phyloP scores from a whole-genome alignment of 2,888 invertebrate species.

The Rhagonycha fulva region DNA sequence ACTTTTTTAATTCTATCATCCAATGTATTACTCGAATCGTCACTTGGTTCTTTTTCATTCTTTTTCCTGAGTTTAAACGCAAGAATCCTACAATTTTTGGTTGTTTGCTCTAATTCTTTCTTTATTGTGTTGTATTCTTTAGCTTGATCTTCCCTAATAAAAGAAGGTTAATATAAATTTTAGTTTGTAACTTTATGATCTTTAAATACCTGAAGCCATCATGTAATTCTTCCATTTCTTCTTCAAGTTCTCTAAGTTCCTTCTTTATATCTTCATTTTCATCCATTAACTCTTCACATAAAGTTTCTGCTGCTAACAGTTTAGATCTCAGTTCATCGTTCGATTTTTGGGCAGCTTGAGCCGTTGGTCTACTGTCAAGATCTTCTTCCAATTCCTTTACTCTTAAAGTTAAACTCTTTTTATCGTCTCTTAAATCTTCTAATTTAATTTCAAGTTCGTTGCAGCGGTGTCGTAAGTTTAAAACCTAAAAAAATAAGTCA shows the following conservation, averaged over 20 bases:
- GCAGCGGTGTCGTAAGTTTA: slow-evolving; percentile 84
- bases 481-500: slow-evolving; percentile 53
- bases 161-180: neutral
- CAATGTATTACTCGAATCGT: slow-evolving; percentile 36
- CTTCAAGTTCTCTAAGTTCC: slow-evolving; percentile 90
- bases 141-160: slow-evolving; percentile 88
- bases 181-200: neutral
- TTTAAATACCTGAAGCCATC: slow-evolving; percentile 82
- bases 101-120: slow-evolving; percentile 94
- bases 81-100: slow-evolving; percentile 96
- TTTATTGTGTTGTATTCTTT: slow-evolving; percentile 94
- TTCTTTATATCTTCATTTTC: slow-evolving; percentile 95
- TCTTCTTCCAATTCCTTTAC: slow-evolving; percentile 78
- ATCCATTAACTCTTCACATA: slow-evolving; percentile 93
- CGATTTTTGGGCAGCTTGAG: slow-evolving; percentile 62
- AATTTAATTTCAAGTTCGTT: slow-evolving; percentile 81
- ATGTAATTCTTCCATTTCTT: slow-evolving; percentile 99
- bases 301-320: slow-evolving; percentile 84
- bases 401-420: slow-evolving; percentile 70
- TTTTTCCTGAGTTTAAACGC: slow-evolving; percentile 96
- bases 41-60: slow-evolving; percentile 62
- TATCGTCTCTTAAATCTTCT: slow-evolving; percentile 81
- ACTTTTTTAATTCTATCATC: slow-evolving; percentile 70
- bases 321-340: slow-evolving; percentile 81
- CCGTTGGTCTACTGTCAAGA: slow-evolving; percentile 61